phyloP scores from a whole-genome alignment of 2,797 vertebrate genomes.

The Alcedo atthis region DNA sequence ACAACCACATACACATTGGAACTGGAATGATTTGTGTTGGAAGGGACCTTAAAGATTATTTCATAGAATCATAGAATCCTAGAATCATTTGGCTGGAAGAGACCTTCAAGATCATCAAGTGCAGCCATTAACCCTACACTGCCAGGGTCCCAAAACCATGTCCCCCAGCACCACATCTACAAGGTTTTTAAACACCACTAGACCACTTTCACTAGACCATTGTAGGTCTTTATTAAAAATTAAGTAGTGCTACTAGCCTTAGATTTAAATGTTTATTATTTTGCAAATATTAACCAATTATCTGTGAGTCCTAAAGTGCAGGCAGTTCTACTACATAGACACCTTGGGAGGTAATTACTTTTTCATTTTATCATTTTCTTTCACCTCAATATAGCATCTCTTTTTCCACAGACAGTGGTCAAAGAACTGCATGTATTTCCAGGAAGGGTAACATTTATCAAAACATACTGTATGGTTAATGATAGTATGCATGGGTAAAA shows the following conservation, averaged over 20 bases:
- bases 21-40: neutral
- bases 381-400: conserved; percentile 7
- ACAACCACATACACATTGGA: neutral
- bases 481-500: conserved; percentile 66
- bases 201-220: too few relatives aligned
- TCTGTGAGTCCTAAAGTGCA: conserved; percentile 1
- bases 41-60: neutral
- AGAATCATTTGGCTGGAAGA: neutral
- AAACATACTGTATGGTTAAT: conserved; percentile 71
- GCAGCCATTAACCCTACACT: too few relatives aligned
- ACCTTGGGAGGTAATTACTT: conserved; percentile 29
- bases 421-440: neutral
- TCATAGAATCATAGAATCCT: neutral
- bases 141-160: too few relatives aligned
- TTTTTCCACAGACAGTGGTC: neutral
- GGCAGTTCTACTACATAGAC: neutral
- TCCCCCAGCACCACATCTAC: too few relatives aligned
- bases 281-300: conserved; percentile 30
- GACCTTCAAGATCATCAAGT: too few relatives aligned
- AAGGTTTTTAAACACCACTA: too few relatives aligned
- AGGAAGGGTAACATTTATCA: conserved; percentile 65
- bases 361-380: conserved; percentile 23
- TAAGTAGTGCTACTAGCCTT: neutral
- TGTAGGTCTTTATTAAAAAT: conserved; percentile 33
- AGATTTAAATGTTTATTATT: conserved; percentile 47